Evolutionary conservation across 2,113 vertebrate genomes (phyloP).

Genomic region (Tragulus kanchil): DNA sequence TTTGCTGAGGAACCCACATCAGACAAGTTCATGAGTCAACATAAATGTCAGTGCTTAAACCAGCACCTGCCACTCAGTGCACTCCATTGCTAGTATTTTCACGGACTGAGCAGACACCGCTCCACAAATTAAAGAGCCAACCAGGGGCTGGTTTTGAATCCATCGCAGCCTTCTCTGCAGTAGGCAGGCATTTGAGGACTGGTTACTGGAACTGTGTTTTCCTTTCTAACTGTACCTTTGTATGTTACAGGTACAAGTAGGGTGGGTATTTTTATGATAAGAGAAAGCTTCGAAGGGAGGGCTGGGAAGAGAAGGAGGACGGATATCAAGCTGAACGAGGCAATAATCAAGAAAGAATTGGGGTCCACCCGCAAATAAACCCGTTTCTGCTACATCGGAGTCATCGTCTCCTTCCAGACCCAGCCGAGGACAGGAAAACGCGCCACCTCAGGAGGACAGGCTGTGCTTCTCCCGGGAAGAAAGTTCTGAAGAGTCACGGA

Average conservation of each 20-base stretch:
- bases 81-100: not conserved
- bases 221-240: not conserved
- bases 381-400: constrained; percentile 36
- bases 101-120: not conserved
- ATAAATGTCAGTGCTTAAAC: accelerated
- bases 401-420: constrained; percentile 61
- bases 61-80: too few relatives aligned
- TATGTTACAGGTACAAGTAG: not conserved
- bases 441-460: constrained; percentile 56
- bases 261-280: not conserved
- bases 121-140: not conserved
- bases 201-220: not conserved
- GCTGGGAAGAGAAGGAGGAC: not conserved
- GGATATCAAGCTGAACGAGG: constrained; percentile 15
- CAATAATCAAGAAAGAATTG: constrained; percentile 18
- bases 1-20: not conserved
- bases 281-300: not conserved
- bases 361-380: constrained; percentile 62
- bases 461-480: constrained; percentile 73
- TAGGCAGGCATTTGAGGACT: not conserved
- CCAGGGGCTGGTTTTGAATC: too few relatives aligned
- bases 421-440: not conserved
- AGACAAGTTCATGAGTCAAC: not conserved
- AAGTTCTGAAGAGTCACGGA: constrained; percentile 73
- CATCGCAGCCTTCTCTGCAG: not conserved